Conservation (phyloP, 2,113 vertebrate species). For the Hiodon tergisus region DNA sequence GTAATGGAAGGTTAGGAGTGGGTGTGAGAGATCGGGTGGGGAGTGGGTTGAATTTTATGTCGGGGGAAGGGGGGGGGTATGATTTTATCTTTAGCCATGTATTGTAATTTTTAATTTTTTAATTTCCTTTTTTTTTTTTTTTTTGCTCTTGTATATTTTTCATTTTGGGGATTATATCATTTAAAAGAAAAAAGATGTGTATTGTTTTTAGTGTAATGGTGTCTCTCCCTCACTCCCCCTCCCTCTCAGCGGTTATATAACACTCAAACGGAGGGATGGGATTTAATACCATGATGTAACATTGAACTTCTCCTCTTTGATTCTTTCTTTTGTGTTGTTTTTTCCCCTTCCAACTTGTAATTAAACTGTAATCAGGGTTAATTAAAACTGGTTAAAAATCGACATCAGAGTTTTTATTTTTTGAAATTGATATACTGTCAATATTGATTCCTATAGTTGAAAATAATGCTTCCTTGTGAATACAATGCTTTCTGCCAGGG, state of each 20-base stretch:
- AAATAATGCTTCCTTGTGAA: conserved; percentile 4
- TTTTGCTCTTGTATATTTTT: conserved; percentile 54
- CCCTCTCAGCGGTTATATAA: conserved; percentile 53
- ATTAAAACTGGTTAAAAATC: conserved; percentile 72
- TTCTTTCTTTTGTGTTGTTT: conserved; percentile 54
- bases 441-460: conserved; percentile 8
- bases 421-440: conserved; percentile 29
- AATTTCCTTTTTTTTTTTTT: conserved; percentile 49
- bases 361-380: conserved; percentile 75
- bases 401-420: conserved; percentile 33
- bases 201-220: conserved; percentile 62
- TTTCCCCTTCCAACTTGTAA: conserved; percentile 60
- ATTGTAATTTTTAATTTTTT: conserved; percentile 66
- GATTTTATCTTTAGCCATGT: conserved; percentile 48
- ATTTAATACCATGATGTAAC: conserved; percentile 70
- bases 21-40: conserved; percentile 31
- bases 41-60: conserved; percentile 35
- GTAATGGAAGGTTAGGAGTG: conserved; percentile 22
- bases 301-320: conserved; percentile 54
- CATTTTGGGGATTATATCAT: conserved; percentile 49
- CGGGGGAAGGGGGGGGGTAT: conserved; percentile 17
- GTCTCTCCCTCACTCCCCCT: conserved; percentile 43
- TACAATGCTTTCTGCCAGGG: conserved; percentile 24
- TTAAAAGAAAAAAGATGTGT: conserved; percentile 54
- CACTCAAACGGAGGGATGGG: conserved; percentile 55